A percentile compares a stretch with the other conserved stretches of the same genome.
These are phyloP conservation scores for Leptopilina syphax DNA, from an alignment of 2,888 invertebrate genomes.

Conservation along the genomic window DNA sequence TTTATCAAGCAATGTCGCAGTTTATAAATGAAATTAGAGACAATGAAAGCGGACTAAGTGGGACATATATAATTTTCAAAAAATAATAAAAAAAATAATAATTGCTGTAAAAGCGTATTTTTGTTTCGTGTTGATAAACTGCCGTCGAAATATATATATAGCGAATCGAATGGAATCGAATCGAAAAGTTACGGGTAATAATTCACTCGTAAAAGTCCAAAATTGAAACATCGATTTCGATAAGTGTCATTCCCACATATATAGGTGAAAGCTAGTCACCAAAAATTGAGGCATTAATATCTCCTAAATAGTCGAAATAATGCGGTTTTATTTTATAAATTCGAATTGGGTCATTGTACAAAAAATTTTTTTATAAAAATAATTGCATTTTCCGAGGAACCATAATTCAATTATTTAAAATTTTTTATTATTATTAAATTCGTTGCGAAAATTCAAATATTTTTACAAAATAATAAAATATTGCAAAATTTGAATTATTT, in stretches of 20 bases:
- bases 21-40: no score
- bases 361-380: no score
- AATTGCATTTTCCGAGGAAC: no score
- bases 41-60: no score
- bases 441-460: no score
- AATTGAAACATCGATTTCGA: slow-evolving; percentile 25
- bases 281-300: slow-evolving; percentile 7
- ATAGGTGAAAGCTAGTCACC: not conserved
- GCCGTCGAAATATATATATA: not conserved
- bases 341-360: not conserved
- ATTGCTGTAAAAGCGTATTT: not conserved
- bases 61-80: no score
- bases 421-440: no score
- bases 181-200: slow-evolving; percentile 15
- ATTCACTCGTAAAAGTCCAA: slow-evolving; percentile 22
- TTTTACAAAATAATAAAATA: no score
- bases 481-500: no score
- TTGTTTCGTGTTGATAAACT: not conserved
- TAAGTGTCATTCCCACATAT: slow-evolving; percentile 2
- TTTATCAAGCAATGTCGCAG: no score
- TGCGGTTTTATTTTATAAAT: not conserved
- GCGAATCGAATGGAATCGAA: not conserved
- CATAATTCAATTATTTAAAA: no score
- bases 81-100: no score
- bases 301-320: not conserved